A percentile compares a stretch with the other conserved stretches of the same genome.
phyloP scores from a whole-genome alignment of 1,140 invertebrate genomes.

The Drosophila arawakana region DNA sequence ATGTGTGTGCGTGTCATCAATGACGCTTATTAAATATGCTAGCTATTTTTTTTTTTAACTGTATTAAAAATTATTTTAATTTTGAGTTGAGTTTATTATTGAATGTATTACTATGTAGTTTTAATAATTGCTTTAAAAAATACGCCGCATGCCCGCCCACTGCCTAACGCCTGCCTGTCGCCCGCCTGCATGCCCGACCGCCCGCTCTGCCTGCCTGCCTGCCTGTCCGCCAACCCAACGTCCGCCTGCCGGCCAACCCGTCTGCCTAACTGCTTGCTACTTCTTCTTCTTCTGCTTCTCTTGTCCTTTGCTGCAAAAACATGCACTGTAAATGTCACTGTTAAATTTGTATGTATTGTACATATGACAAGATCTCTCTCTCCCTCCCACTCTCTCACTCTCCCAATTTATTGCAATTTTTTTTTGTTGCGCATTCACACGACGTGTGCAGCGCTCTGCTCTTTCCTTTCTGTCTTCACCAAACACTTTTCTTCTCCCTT shows the following conservation, averaged over 20 bases:
- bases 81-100: background rate
- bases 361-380: constrained; percentile 2
- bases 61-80: background rate
- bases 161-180: constrained; percentile 4
- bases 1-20: constrained; percentile 1
- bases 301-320: background rate
- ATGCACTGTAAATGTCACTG: background rate
- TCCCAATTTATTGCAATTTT: background rate
- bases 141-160: background rate
- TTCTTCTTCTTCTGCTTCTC: background rate
- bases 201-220: background rate
- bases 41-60: background rate
- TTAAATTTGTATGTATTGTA: background rate
- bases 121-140: constrained; percentile 7
- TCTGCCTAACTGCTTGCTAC: constrained; percentile 1
- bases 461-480: background rate
- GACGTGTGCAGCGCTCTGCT: background rate
- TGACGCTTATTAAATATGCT: background rate
- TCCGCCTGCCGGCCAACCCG: background rate
- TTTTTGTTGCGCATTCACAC: constrained; percentile 1
- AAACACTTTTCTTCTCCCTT: too few relatives aligned
- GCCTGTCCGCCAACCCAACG: background rate
- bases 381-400: background rate
- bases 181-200: background rate
- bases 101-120: constrained; percentile 3